These are phyloP conservation scores for Cyprinodon tularosa DNA, from an alignment of 2,113 vertebrate genomes.

Conservation along the genomic window DNA sequence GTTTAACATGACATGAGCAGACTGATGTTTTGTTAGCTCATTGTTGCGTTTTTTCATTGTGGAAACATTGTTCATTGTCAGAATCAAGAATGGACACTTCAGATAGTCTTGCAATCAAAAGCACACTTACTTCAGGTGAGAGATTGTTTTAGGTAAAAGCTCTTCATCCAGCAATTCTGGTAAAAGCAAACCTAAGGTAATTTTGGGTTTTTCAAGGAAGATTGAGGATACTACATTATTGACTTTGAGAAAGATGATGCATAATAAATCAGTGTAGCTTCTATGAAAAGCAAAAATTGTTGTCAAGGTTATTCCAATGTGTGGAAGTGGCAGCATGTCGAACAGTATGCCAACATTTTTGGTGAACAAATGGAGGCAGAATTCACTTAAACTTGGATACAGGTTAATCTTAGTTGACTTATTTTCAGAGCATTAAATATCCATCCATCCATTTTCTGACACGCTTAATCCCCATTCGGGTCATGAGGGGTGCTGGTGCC, in stretches of 20 bases:
- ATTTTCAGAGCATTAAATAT: too few relatives aligned
- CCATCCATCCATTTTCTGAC: too few relatives aligned
- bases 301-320: neutral
- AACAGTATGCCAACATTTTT: neutral
- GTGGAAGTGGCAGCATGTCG: neutral
- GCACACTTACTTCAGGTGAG: neutral
- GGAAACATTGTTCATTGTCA: slow-evolving; percentile 11
- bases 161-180: neutral
- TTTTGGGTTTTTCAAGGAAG: neutral
- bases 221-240: neutral
- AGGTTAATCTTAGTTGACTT: neutral
- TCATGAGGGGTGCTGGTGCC: too few relatives aligned
- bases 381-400: neutral
- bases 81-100: neutral
- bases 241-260: neutral
- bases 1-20: slow-evolving; percentile 19
- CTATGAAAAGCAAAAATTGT: neutral
- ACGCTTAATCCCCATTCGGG: too few relatives aligned
- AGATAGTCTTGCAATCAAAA: slow-evolving; percentile 3
- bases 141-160: neutral
- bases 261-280: neutral
- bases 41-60: slow-evolving; percentile 11
- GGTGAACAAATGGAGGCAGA: neutral
- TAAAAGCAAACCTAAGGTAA: neutral
- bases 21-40: neutral